Evolutionary conservation across 2,797 vertebrate genomes (phyloP), one percentile per base, ranked within the genome.

Genomic region (Sylvilagus floridanus): DNA sequence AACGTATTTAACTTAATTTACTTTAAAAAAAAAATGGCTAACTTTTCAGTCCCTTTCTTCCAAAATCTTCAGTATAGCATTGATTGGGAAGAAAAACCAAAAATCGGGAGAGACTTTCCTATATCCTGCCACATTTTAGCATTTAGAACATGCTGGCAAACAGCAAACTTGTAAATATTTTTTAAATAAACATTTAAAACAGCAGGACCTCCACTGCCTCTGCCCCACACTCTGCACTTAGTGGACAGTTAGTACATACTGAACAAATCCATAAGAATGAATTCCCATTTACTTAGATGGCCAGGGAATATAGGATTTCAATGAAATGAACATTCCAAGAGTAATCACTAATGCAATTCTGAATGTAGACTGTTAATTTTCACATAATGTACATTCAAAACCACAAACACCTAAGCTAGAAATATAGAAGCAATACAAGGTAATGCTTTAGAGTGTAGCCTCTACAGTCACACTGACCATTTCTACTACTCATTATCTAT

Each of bases 261-360:
- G 13, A 85, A 82, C 73, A 85, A 78, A 89, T 57, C n/a, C 30
- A 6, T 37, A 83, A 52, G 17, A 88, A 91, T 72, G 90, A 90
- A 66, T 32, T 65, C 32, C 65, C 32, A 69, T 62, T 68, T 92
- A 47, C 12, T 92, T 30, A 77, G 32, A 91, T 30, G 12, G 22
- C 86, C 16, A 88, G 7, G 4, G 52, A 62, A 93, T 76, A 0
- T 7, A 93, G 16, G 63, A 81, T 76, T 88, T 88, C 62, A 85
- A 71, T 26, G n/a, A 81, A 85, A 88, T 54, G 7, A 95, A 72
- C 68, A 75, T 88, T 95, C n/a, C 83, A 65, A n/a, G 54, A 89
- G 24, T 91, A 85, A 77, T 7, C 8, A 71, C 9, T 85, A 82
- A 73, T 26, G 17, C 12, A 78, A 37, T 85, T 91, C 35, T 88